These are phyloP conservation scores for Luscinia luscinia DNA, from an alignment of 2,797 vertebrate species.

Conservation along the genomic window DNA sequence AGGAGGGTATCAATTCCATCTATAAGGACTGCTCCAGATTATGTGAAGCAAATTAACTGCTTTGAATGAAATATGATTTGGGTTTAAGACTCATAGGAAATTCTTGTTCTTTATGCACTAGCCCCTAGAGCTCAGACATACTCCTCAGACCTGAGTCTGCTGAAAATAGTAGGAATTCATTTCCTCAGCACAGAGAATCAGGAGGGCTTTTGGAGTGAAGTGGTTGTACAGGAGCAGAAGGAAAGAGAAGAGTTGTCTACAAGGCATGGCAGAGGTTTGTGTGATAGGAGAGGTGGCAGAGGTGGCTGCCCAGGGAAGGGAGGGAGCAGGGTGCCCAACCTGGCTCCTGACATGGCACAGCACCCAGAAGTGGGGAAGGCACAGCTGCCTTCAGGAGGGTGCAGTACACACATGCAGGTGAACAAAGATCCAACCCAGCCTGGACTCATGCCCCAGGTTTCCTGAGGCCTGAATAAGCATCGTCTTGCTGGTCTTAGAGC, in stretches of 20 bases:
- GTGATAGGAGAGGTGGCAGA: neutral
- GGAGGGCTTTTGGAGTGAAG: neutral
- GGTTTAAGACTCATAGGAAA: neutral
- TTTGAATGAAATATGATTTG: slow-evolving; percentile 36
- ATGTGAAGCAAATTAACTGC: neutral
- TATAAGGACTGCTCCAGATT: slow-evolving; percentile 16
- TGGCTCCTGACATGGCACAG: neutral
- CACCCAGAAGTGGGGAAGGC: neutral
- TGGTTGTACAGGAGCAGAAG: neutral
- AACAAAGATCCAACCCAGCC: neutral
- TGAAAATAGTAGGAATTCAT: neutral
- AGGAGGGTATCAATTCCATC: neutral
- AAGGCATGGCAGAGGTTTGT: neutral
- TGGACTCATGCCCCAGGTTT: neutral
- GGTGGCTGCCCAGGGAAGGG: neutral
- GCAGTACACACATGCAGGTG: rapidly evolving
- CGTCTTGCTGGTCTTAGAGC: neutral
- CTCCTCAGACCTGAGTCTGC: neutral
- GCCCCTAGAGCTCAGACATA: neutral
- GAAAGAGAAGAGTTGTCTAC: neutral
- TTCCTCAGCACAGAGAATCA: neutral
- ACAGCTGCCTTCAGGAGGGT: neutral
- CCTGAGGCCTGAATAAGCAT: neutral
- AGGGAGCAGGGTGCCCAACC: neutral
- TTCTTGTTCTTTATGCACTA: neutral